Conservation (phyloP, 2,888 invertebrate genomes). For the Kryphioiulus occultus region DNA sequence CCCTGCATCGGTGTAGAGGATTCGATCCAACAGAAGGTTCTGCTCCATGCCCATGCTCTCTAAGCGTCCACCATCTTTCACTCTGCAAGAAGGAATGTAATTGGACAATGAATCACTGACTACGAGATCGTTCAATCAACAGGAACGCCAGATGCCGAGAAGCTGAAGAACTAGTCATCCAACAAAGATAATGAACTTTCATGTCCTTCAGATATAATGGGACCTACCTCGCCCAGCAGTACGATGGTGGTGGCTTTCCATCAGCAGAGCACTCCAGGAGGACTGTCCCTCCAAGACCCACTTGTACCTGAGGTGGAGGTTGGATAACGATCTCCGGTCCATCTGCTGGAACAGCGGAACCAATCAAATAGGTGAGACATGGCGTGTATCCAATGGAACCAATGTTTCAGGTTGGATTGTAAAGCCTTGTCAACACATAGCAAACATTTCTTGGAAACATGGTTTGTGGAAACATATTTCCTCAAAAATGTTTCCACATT, state of each 20-base stretch:
- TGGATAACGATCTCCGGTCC: slow-evolving; percentile 58
- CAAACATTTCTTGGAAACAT: too few species aligned
- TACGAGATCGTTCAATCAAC: background rate
- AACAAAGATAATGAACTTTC: too few species aligned
- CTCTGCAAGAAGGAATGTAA: slow-evolving; percentile 59
- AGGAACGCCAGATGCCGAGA: too few species aligned
- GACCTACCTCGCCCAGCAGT: slow-evolving; percentile 66
- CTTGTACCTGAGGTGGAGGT: slow-evolving; percentile 67
- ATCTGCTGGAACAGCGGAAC: slow-evolving; percentile 55
- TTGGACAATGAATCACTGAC: background rate
- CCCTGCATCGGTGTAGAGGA: slow-evolving; percentile 79
- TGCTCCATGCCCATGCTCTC: slow-evolving; percentile 69
- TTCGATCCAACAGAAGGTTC: slow-evolving; percentile 73
- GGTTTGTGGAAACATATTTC: too few species aligned
- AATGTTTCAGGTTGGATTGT: too few species aligned
- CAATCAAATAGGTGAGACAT: slow-evolving; percentile 32
- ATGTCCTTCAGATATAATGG: too few species aligned
- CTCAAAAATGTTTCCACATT: too few species aligned
- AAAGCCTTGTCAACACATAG: too few species aligned
- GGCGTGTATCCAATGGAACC: background rate
- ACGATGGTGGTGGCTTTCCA: slow-evolving; percentile 57
- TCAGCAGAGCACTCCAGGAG: slow-evolving; percentile 85
- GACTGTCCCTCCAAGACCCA: slow-evolving; percentile 84
- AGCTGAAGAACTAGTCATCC: too few species aligned
- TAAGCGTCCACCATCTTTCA: slow-evolving; percentile 63